Evolutionary conservation across 2,888 invertebrate genomes (phyloP).

Genomic region (Lacanobia oleracea): DNA sequence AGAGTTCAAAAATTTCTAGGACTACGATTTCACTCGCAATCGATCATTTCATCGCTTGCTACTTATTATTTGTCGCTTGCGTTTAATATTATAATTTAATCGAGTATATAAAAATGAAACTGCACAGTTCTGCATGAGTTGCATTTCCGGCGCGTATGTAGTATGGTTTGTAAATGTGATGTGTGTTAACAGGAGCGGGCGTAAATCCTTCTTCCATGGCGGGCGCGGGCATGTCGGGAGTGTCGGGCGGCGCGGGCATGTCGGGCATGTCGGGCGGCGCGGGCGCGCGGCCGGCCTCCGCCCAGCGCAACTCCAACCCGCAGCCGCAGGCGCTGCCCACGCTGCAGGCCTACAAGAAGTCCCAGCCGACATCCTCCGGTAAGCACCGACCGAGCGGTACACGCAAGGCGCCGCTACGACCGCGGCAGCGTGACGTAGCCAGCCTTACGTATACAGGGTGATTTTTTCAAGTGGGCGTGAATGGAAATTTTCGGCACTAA

Average conservation of each 20-base stretch:
- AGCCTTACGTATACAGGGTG: no score
- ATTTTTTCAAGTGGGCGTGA: no score
- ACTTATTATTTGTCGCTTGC: conserved; percentile 54
- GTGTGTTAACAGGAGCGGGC: conserved; percentile 51
- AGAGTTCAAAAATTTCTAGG: conserved; percentile 79
- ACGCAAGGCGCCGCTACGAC: background rate
- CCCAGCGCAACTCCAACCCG: conserved; percentile 48
- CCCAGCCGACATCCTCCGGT: conserved; percentile 85
- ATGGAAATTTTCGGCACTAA: no score
- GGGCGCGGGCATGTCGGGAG: conserved; percentile 49
- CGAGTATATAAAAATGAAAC: conserved; percentile 2
- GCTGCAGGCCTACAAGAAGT: conserved; percentile 67
- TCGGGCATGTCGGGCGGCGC: conserved; percentile 10
- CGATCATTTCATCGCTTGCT: conserved; percentile 53
- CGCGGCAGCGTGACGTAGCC: background rate
- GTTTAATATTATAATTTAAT: conserved; percentile 23
- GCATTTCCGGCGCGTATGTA: conserved; percentile 5
- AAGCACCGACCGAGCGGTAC: conserved; percentile 45
- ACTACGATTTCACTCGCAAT: conserved; percentile 65
- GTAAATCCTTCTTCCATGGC: conserved; percentile 58
- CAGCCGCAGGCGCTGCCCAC: conserved; percentile 60
- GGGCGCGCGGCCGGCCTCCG: conserved; percentile 37
- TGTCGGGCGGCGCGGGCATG: no score
- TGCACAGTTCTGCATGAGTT: conserved; percentile 49
- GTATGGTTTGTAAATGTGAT: conserved; percentile 10